phyloP scores from a whole-genome alignment of 2,797 vertebrate species.

The Pseudopleuronectes americanus region DNA sequence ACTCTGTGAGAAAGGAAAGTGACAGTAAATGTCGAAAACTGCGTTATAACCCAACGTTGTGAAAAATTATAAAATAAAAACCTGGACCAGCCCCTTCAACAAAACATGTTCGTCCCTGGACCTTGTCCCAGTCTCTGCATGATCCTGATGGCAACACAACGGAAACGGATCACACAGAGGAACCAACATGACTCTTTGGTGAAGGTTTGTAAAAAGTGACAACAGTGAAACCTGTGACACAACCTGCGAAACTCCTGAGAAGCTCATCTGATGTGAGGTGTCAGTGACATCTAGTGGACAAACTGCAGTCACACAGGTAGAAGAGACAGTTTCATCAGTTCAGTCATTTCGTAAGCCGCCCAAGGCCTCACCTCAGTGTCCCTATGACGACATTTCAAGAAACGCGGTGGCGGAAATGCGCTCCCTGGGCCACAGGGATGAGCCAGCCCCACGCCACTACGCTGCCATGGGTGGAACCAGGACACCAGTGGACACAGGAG shows the following conservation, averaged over 20 bases:
- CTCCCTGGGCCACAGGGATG: too few relatives aligned
- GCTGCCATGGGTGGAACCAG: too few relatives aligned
- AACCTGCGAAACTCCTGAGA: neutral
- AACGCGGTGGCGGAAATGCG: too few relatives aligned
- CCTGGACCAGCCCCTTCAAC: too few relatives aligned
- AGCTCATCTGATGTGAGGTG: slow-evolving; percentile 1
- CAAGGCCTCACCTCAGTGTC: neutral
- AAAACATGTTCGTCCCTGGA: too few relatives aligned
- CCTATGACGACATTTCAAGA: neutral
- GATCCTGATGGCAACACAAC: neutral
- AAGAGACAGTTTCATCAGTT: neutral
- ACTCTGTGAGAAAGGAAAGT: too few relatives aligned
- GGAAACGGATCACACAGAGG: too few relatives aligned
- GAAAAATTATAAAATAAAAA: too few relatives aligned
- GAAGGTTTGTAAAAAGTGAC: neutral
- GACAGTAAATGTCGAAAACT: too few relatives aligned
- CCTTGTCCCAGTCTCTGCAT: neutral
- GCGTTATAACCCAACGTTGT: too few relatives aligned
- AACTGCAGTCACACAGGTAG: slow-evolving; percentile 20
- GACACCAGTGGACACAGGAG: too few relatives aligned
- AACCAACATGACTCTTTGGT: neutral
- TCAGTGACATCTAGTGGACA: slow-evolving; percentile 58
- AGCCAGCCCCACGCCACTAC: too few relatives aligned
- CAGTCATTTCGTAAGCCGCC: neutral
- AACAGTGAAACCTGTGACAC: neutral